phyloP scores from a whole-genome alignment of 2,888 invertebrate genomes.

The Clivina fossor region DNA sequence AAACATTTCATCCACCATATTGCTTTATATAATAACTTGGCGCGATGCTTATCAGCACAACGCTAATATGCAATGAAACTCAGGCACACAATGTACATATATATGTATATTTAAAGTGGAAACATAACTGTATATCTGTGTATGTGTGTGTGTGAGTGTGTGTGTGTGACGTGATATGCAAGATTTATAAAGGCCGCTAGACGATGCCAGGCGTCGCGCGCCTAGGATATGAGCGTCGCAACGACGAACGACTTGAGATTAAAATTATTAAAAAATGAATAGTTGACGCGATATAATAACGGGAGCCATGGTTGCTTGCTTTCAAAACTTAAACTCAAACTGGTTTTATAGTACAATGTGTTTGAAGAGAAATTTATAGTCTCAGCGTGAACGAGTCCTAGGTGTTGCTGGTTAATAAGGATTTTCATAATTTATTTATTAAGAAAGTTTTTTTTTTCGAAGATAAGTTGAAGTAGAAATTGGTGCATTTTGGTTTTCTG shows the following conservation, averaged over 20 bases:
- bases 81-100: neutral
- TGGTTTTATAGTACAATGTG: slow-evolving; percentile 7
- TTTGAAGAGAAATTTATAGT: no score
- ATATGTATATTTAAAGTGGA: neutral
- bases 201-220: no score
- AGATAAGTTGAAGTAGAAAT: no score
- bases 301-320: neutral
- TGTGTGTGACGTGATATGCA: neutral
- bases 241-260: slow-evolving; percentile 6
- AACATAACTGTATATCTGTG: neutral
- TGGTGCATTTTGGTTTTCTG: no score
- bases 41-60: no score
- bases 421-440: no score
- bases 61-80: slow-evolving; percentile 4
- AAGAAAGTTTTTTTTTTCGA: no score
- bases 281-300: slow-evolving; percentile 17
- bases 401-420: no score
- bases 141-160: neutral
- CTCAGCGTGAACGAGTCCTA: no score
- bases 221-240: neutral
- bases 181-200: slow-evolving; percentile 24
- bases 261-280: slow-evolving; percentile 24
- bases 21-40: no score
- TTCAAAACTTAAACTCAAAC: no score
- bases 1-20: slow-evolving; percentile 24